Conservation (phyloP, 1,140 invertebrate species). For the Artemia franciscana region DNA sequence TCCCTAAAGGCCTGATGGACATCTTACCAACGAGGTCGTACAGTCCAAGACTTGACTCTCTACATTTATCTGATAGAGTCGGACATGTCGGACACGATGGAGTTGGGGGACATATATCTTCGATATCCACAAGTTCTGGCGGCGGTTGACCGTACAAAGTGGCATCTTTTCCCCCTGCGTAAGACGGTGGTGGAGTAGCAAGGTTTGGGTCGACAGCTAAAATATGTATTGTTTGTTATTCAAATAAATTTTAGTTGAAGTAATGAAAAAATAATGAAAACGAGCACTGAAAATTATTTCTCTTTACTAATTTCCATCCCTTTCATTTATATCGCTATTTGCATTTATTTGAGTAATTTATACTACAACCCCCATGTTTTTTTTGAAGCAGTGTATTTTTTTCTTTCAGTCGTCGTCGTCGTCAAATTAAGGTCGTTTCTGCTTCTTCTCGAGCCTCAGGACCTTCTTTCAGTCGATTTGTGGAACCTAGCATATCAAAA, state of each 20-base stretch:
- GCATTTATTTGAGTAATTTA: too few relatives aligned
- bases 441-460: too few relatives aligned
- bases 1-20: slow-evolving; percentile 30
- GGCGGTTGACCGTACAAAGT: slow-evolving; percentile 21
- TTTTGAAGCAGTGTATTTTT: too few relatives aligned
- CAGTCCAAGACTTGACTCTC: slow-evolving; percentile 29
- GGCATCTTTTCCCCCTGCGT: slow-evolving; percentile 11
- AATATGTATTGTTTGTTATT: slow-evolving; percentile 7
- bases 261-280: background rate
- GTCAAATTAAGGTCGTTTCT: too few relatives aligned
- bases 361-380: too few relatives aligned
- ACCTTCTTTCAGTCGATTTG: too few relatives aligned
- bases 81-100: slow-evolving; percentile 25
- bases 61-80: slow-evolving; percentile 22
- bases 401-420: too few relatives aligned
- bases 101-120: slow-evolving; percentile 33
- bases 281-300: background rate
- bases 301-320: too few relatives aligned
- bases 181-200: slow-evolving; percentile 20
- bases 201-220: slow-evolving; percentile 24
- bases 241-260: background rate
- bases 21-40: slow-evolving; percentile 27
- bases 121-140: slow-evolving; percentile 6
- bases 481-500: too few relatives aligned
- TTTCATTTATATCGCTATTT: too few relatives aligned